Conservation (phyloP, 2,888 invertebrate species). For the Willowsia nigromaculata region DNA sequence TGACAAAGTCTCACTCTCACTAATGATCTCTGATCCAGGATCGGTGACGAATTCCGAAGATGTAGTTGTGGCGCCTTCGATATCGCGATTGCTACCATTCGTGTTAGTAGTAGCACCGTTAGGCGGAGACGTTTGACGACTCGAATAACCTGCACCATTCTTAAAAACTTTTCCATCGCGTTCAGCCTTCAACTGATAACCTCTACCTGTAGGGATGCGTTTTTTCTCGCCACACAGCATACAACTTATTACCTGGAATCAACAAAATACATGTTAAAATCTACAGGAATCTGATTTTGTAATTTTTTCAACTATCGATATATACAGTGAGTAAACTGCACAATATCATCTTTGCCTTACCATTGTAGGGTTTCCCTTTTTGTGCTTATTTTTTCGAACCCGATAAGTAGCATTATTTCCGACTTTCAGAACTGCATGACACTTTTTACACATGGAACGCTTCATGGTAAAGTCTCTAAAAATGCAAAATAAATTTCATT, state of each 20-base stretch:
- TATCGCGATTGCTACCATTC: no score
- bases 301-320: background rate
- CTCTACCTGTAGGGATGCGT: slow-evolving; percentile 30
- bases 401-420: slow-evolving; percentile 74
- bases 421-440: slow-evolving; percentile 65
- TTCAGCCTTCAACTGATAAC: slow-evolving; percentile 32
- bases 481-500: no score
- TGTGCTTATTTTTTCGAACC: slow-evolving; percentile 67
- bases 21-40: no score
- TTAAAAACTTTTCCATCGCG: background rate
- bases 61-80: no score
- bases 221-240: slow-evolving; percentile 36
- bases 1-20: no score
- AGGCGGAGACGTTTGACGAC: background rate
- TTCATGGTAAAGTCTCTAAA: slow-evolving; percentile 77
- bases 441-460: slow-evolving; percentile 75
- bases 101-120: background rate
- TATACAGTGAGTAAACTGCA: no score
- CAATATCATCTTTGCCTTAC: slow-evolving; percentile 46
- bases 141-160: background rate
- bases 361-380: slow-evolving; percentile 69
- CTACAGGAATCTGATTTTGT: background rate
- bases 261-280: background rate
- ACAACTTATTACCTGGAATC: slow-evolving; percentile 48
- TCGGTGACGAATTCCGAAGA: no score